Base-by-base conservation (phyloP, 2,113 vertebrate species). In the Calidris pygmaea region DNA sequence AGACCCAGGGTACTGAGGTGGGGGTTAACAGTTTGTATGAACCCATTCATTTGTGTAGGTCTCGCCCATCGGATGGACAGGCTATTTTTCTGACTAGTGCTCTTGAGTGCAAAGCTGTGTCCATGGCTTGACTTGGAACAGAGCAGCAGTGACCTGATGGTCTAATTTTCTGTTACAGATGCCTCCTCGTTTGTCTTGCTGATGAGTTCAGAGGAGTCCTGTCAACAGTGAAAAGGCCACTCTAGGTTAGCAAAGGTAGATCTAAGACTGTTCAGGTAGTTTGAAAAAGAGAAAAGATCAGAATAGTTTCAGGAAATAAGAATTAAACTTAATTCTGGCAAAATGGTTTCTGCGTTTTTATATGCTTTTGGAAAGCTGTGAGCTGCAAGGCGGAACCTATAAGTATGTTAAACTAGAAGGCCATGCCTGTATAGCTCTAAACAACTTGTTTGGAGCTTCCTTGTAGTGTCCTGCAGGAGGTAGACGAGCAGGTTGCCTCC, bases 211-310 rank as follows among this genome's bases (percentile, higher is more conserved):
- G 72, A 83, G 91, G 76, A 88, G 35, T 80, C 50, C 29, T 85
- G 48, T 76, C 85, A 76, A 12, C 72, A 87, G 63, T 75, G 85
- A 67, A 56, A 92, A 77, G 85, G 76, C 56, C 43, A 63, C 37
- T 88, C 47, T 91, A 52, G 79, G 63, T 85, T 94, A 90, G 90
- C 68, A 81, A 79, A 93, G 59, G 72, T 83, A 81, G 93, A 84
- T 67, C 43, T 88, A 32, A 84, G 55, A 41, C 47, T 71, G n/a
- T 47, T 94, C 30, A 67, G 82, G 73, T 77, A 58, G 55, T 63
- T 93, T 35, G 34, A 73, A 76, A 74, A 72, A 63, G 18, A 50
- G 60, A 89, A 85, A 48, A 76, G 59, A 80, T 63, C 15, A 86
- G 59, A 90, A 21, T 71, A 77, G 63, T 83, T 80, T 58, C n/a